These are phyloP conservation scores for Delphinus delphis DNA, from an alignment of 2,113 vertebrate genomes.

Conservation along the genomic window DNA sequence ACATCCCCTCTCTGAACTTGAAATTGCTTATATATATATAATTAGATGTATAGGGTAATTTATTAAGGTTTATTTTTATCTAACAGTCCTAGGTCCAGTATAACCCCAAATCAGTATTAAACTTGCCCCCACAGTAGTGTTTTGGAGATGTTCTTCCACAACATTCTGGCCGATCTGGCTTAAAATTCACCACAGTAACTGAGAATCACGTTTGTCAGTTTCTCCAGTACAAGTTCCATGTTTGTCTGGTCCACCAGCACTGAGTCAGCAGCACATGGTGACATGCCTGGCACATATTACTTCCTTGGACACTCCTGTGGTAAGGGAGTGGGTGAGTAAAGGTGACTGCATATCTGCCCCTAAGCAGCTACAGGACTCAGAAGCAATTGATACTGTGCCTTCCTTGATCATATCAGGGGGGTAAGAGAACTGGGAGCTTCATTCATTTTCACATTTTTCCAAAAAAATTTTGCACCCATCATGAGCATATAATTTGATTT, in stretches of 20 bases:
- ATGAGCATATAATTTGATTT: not conserved
- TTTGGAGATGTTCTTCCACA: not conserved
- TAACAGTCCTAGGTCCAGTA: not conserved
- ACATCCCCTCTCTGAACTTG: not conserved
- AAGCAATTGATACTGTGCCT: not conserved
- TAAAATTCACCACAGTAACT: not conserved
- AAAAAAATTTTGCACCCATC: not conserved
- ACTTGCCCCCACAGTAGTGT: not conserved
- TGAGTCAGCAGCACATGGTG: accelerated
- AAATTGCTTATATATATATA: not conserved
- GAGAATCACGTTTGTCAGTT: not conserved
- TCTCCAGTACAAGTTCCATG: not conserved
- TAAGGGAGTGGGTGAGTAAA: not conserved
- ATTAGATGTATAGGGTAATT: not conserved
- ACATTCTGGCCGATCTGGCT: not conserved
- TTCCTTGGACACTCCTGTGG: not conserved
- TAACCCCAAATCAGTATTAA: not conserved
- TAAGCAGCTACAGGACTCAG: not conserved
- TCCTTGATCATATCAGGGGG: not conserved
- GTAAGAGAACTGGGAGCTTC: not conserved
- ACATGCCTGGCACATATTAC: accelerated
- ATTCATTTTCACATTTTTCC: not conserved
- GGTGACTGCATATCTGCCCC: not conserved
- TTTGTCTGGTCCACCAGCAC: not conserved
- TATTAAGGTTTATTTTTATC: not conserved